These are phyloP conservation scores for Dendrolimus kikuchii DNA, from an alignment of 1,140 invertebrate genomes.

Conservation along the genomic window DNA sequence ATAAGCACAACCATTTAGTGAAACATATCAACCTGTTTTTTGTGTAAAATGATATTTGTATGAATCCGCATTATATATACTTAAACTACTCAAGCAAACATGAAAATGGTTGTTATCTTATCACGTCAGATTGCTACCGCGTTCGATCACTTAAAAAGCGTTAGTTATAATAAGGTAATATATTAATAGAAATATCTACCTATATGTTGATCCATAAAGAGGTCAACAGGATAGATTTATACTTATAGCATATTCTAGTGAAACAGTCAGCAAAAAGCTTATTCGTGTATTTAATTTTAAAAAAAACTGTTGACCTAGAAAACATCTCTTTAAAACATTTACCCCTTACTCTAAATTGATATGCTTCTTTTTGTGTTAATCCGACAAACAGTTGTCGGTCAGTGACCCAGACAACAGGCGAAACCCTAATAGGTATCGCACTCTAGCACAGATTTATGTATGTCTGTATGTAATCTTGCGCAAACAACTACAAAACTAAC, in stretches of 20 bases:
- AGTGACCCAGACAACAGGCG: slow-evolving; percentile 14
- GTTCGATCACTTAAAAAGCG: too few relatives aligned
- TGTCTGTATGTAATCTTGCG: slow-evolving; percentile 29
- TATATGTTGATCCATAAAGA: neutral
- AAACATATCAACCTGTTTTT: too few relatives aligned
- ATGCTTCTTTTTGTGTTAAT: slow-evolving; percentile 6
- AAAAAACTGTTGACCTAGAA: slow-evolving; percentile 12
- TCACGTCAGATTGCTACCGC: too few relatives aligned
- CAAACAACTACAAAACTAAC: slow-evolving; percentile 26
- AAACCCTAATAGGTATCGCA: slow-evolving; percentile 15
- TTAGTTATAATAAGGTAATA: too few relatives aligned
- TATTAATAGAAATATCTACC: too few relatives aligned
- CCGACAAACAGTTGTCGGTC: slow-evolving; percentile 7
- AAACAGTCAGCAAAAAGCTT: slow-evolving; percentile 3
- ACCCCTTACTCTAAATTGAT: slow-evolving; percentile 11
- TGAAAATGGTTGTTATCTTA: too few relatives aligned
- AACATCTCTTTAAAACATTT: slow-evolving; percentile 12
- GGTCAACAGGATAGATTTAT: too few relatives aligned
- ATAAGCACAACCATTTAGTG: too few relatives aligned
- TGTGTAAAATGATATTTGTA: too few relatives aligned
- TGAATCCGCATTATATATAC: too few relatives aligned
- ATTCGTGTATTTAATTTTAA: slow-evolving; percentile 15
- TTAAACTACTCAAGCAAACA: too few relatives aligned
- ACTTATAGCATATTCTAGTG: neutral
- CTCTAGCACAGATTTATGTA: slow-evolving; percentile 31